Conservation (phyloP, 64 coral and sea anemone species). For the Montipora cactus region DNA sequence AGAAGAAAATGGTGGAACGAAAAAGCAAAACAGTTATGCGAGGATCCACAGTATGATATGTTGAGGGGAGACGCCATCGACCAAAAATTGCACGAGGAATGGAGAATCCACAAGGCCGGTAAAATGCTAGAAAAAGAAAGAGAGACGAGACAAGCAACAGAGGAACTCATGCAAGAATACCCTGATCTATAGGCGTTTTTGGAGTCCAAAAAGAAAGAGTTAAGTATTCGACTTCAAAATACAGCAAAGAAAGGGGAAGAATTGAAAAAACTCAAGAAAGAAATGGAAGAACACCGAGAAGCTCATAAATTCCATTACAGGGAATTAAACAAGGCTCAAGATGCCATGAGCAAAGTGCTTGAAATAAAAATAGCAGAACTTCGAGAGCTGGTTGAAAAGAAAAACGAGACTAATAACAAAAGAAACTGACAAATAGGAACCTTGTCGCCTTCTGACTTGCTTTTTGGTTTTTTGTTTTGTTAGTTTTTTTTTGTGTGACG, state of each 20-base stretch:
- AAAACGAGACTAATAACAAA: background rate
- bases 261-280: background rate
- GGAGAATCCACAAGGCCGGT: background rate
- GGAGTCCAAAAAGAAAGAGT: too few relatives aligned
- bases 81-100: too few relatives aligned
- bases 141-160: background rate
- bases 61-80: too few relatives aligned
- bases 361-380: background rate
- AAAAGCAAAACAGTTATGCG: too few relatives aligned
- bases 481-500: too few relatives aligned
- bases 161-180: background rate
- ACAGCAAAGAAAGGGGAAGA: background rate
- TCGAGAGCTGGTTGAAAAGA: background rate
- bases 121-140: conserved; percentile 15
- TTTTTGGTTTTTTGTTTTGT: too few relatives aligned
- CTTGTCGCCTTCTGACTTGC: background rate
- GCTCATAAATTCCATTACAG: background rate
- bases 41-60: too few relatives aligned
- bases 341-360: background rate
- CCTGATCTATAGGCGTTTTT: background rate
- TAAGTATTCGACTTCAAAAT: background rate
- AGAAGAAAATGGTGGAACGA: too few relatives aligned
- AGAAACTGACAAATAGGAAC: background rate
- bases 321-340: background rate
- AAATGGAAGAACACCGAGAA: background rate